Percentiles rank a stretch among this genome's conserved stretches.
Conservation (phyloP, 2,113 vertebrate species). For the Nothocercus nigrocapillus region DNA sequence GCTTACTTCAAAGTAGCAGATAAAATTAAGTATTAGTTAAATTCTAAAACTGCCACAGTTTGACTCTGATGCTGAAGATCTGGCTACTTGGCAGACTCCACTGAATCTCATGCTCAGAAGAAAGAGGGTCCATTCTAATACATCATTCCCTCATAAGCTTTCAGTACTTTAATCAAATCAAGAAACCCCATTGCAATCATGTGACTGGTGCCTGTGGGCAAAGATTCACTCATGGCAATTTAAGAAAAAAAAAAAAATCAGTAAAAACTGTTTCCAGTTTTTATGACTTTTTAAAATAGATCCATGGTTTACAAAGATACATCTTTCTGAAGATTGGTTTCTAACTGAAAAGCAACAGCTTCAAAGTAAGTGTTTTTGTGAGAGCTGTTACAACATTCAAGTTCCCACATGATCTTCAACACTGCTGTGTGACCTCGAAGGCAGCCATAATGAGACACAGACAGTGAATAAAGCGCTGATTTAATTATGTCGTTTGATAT, state of each 20-base stretch:
- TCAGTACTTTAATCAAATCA: neutral
- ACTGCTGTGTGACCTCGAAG: conserved; percentile 52
- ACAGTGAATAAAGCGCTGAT: conserved; percentile 58
- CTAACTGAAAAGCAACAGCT: conserved; percentile 25
- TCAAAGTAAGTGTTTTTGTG: conserved; percentile 34
- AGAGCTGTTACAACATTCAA: conserved; percentile 9
- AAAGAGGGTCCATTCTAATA: neutral
- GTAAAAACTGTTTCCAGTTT: neutral
- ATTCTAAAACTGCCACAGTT: neutral
- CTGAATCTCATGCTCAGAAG: neutral
- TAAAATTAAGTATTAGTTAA: neutral
- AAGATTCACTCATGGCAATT: neutral
- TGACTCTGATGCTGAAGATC: neutral
- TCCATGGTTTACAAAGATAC: neutral
- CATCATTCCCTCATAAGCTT: neutral
- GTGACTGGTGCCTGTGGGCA: neutral
- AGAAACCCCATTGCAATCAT: neutral
- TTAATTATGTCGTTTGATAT: conserved; percentile 70
- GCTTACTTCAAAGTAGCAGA: neutral
- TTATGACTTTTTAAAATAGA: neutral
- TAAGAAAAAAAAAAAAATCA: neutral
- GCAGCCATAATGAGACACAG: conserved; percentile 64
- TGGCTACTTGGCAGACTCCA: neutral
- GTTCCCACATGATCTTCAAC: conserved; percentile 47
- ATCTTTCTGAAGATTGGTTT: conserved; percentile 10